phyloP scores from a whole-genome alignment of 2,888 invertebrate species.

The Drosophila affinis region DNA sequence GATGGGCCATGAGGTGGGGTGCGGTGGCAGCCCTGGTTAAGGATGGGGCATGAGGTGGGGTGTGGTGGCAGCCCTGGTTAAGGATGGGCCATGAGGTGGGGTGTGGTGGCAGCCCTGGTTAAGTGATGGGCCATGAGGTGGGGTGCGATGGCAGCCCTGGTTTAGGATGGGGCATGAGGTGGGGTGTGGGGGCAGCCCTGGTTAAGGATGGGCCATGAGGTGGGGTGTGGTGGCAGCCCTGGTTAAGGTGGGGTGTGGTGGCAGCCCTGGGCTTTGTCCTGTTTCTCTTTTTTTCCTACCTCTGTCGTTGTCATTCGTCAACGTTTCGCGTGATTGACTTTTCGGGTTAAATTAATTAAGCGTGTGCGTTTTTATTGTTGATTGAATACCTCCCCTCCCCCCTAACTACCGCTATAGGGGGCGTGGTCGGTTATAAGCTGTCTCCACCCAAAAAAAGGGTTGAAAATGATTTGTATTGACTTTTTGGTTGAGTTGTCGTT shows the following conservation, averaged over 20 bases:
- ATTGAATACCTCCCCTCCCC: slow-evolving; percentile 52
- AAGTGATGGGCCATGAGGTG: too few species aligned
- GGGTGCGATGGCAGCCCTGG: too few species aligned
- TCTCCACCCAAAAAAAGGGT: background rate
- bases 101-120: slow-evolving; percentile 4
- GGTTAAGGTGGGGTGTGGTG: too few species aligned
- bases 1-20: too few species aligned
- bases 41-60: too few species aligned
- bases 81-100: too few species aligned
- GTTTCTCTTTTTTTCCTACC: background rate
- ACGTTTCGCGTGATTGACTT: slow-evolving; percentile 72
- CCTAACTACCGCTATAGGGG: background rate
- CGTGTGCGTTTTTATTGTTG: slow-evolving; percentile 75
- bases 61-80: slow-evolving; percentile 4
- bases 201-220: too few species aligned
- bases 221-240: too few species aligned
- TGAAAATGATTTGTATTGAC: slow-evolving; percentile 5
- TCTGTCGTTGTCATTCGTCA: slow-evolving; percentile 54
- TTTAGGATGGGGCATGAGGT: too few species aligned
- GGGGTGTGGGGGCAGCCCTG: too few species aligned
- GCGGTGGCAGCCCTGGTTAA: slow-evolving; percentile 4
- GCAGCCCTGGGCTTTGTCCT: slow-evolving; percentile 25
- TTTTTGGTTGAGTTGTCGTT: background rate
- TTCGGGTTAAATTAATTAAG: slow-evolving; percentile 78
- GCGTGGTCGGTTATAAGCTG: slow-evolving; percentile 6